phyloP scores from a whole-genome alignment of 2,113 vertebrate genomes.

The Mobula hypostoma region DNA sequence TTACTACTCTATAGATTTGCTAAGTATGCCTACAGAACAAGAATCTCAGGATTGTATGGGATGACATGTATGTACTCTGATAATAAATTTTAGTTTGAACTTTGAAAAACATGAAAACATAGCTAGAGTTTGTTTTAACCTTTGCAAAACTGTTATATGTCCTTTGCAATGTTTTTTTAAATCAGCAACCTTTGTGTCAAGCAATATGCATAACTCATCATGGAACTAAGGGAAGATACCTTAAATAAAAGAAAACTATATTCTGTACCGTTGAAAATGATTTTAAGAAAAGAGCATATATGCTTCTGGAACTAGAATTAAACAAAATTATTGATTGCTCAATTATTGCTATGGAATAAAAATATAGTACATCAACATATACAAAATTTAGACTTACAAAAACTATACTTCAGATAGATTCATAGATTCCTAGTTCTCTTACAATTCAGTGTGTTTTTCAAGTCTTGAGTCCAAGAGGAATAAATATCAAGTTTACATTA shows the following conservation, averaged over 20 bases:
- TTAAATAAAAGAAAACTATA: not conserved
- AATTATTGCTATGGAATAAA: not conserved
- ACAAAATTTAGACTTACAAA: not conserved
- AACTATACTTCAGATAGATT: not conserved
- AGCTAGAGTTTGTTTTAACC: not conserved
- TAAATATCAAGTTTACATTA: not conserved
- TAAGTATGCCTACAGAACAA: too few relatives aligned
- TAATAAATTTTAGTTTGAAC: too few relatives aligned
- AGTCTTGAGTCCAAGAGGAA: not conserved
- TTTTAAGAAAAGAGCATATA: not conserved
- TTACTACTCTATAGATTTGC: too few relatives aligned
- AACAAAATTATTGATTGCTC: not conserved
- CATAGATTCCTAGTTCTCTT: too few relatives aligned
- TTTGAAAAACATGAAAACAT: constrained; percentile 14
- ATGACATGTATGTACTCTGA: too few relatives aligned
- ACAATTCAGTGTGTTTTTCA: not conserved
- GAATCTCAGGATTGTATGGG: too few relatives aligned
- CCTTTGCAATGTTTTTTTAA: not conserved
- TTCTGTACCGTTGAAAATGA: not conserved
- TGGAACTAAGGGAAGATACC: too few relatives aligned
- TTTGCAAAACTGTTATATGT: not conserved
- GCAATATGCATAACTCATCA: not conserved
- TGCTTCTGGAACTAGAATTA: not conserved
- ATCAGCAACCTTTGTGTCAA: not conserved
- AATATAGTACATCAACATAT: not conserved